Evolutionary conservation across 2,888 invertebrate genomes (phyloP).

Genomic region (Cloeon dipterum): DNA sequence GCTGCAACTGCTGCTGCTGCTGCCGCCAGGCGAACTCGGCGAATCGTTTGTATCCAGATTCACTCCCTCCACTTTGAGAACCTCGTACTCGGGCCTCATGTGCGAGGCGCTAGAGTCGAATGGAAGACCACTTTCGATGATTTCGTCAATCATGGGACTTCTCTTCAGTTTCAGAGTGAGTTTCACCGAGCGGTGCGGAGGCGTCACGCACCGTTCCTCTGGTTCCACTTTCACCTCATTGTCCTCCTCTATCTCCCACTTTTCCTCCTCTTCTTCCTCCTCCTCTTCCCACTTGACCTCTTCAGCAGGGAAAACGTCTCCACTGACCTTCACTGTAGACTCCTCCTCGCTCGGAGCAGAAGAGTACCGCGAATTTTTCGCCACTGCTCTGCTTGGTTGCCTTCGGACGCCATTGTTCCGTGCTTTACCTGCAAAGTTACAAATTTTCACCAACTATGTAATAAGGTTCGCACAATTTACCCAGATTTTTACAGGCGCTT

Average conservation of each 20-base stretch:
- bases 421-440: too few relatives aligned
- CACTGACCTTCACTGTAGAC: constrained; percentile 9
- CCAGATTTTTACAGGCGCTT: too few relatives aligned
- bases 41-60: constrained; percentile 16
- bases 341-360: neutral
- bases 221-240: constrained; percentile 11
- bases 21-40: constrained; percentile 4
- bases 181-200: constrained; percentile 25
- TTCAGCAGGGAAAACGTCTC: constrained; percentile 29
- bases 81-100: constrained; percentile 43
- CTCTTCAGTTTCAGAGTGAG: constrained; percentile 69
- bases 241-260: constrained; percentile 8
- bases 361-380: neutral
- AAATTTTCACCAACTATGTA: neutral
- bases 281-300: constrained; percentile 18
- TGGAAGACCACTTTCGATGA: constrained; percentile 55
- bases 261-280: neutral
- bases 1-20: constrained; percentile 19
- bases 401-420: too few relatives aligned
- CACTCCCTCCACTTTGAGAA: constrained; percentile 58
- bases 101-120: constrained; percentile 33
- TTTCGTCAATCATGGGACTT: constrained; percentile 64
- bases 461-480: too few relatives aligned
- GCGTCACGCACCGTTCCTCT: constrained; percentile 5
- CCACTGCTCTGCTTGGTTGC: neutral